Base-by-base conservation (phyloP, 1,140 invertebrate genomes). In the Leptinotarsa undecemlineata region DNA sequence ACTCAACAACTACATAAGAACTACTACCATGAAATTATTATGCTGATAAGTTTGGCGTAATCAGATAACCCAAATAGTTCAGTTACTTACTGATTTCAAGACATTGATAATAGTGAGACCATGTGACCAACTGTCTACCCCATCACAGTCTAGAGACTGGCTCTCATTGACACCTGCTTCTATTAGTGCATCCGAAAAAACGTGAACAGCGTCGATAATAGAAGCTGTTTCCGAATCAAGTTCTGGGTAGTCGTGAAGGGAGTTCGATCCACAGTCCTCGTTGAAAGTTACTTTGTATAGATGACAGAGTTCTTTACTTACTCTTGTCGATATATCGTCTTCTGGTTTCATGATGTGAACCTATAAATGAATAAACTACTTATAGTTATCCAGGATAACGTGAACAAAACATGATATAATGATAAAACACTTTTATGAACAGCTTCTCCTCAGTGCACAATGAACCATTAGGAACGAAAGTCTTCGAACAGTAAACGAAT, bases 51-150 rank as follows among this genome's bases (percentile, higher is more conserved):
- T 42, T 42, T 11, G 8, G 33, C 2, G 33, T 42, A 11, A 42
- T 42, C 33, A 42, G 33, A 11, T 42, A 42, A 2, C 33, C 33
- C 33, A 33, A 33, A 8, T 33, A 33, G 33, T 33, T 33, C 33
- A 33, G 8, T 11, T 33, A 71, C 71, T 74, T 86, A 97, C 95
- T 83, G 92, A 90, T 88, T 94, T 93, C 87, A 97, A 93, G 79
- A 94, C 94, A 87, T 97, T 97, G 68, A 92, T 89, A 19, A 97
- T 86, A 78, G 90, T 94, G 74, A 90, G 91, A 47, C 96, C 96
- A 81, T 93, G 90, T 70, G 90, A 89, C 95, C 95, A 97, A 60
- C 89, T 90, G 51, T 91, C 87, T 64, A 86, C 85, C 60, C 88
- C 87, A 64, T 93, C 90, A 82, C 96, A 97, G 13, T 20, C 17